A percentile compares a stretch with the other conserved stretches of the same genome.
Evolutionary conservation across 2,797 vertebrate genomes (phyloP).

Genomic region (Sebastes vulpes): DNA sequence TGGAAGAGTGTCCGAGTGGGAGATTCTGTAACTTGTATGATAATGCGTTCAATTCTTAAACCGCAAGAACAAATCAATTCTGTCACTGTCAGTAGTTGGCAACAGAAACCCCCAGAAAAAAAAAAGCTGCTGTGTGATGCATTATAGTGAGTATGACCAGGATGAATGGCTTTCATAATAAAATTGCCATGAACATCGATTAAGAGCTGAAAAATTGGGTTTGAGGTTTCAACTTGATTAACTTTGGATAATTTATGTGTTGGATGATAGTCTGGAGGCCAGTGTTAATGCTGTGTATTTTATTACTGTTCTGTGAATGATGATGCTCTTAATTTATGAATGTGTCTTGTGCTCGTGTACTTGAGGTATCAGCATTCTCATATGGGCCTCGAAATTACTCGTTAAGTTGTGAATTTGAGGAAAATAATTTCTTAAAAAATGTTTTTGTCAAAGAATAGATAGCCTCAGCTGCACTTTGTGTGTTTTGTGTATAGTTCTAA

Average conservation of each 20-base stretch:
- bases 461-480: not conserved
- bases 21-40: not conserved
- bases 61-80: not conserved
- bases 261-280: slow-evolving; percentile 26
- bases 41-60: slow-evolving; percentile 1
- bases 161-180: slow-evolving; percentile 44
- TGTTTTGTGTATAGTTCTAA: not conserved
- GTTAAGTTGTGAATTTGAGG: not conserved
- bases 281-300: slow-evolving; percentile 25
- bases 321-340: slow-evolving; percentile 35
- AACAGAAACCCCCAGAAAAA: slow-evolving; percentile 1
- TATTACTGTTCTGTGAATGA: slow-evolving; percentile 29
- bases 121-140: not conserved
- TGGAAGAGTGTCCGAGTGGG: not conserved
- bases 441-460: not conserved
- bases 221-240: slow-evolving; percentile 51
- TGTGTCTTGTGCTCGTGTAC: slow-evolving; percentile 8
- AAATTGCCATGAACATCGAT: slow-evolving; percentile 53
- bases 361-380: slow-evolving; percentile 11
- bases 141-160: slow-evolving; percentile 18
- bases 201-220: slow-evolving; percentile 46
- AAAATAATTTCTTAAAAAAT: not conserved
- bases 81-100: slow-evolving; percentile 10
- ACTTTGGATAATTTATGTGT: slow-evolving; percentile 41
- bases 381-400: not conserved